Base-by-base conservation (phyloP, 2,888 invertebrate genomes). In the Watsonalla cultraria region DNA sequence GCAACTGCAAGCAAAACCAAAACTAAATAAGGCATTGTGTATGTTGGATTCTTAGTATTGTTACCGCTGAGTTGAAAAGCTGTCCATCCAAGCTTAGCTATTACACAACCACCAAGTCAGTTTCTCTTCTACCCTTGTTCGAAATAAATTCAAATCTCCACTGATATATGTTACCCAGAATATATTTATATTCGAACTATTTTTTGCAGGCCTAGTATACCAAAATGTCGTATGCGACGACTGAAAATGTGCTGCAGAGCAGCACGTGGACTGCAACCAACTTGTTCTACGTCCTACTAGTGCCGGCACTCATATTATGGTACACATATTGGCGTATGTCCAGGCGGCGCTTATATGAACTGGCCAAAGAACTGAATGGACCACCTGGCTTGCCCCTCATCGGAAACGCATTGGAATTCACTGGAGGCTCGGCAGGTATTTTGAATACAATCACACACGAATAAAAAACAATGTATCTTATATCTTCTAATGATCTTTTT, bases 281-380 rank as follows among this genome's bases (percentile, higher is more conserved):
- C 65, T 84, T 95, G 58, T 95, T 96, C 77, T 93, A 95, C 66
- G 92, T 93, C 58, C 92, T 96, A n/a, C 84, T 96, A 49, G 79
- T 95, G 15, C 96, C 94, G 46, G 94, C 95, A 0, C 34, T 95
- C 42, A 80, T 93, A 5, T 90, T 96, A 51, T 95, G 94, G 92
- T 94, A 94, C 75, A 87, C 93, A 35, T 96, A 96, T 84, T 96
- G 95, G 94, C 92, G 93, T 50, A 85, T 95, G 68, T 95, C 95
- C 8, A 91, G 95, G n/a, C 91, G 93, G 45, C 94, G 93, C 71
- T 68, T 96, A 75, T 89, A 94, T 59, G 94, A 95, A 71, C 84
- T 96, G 52, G 95, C 95, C 0, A 93, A 92, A 0, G 94, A 94
- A 68, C 76, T 96, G 47, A 93, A 94, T 0, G 96, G 96, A 63